Conservation (phyloP, 2,113 vertebrate species). For the Emydocephalus ijimae region DNA sequence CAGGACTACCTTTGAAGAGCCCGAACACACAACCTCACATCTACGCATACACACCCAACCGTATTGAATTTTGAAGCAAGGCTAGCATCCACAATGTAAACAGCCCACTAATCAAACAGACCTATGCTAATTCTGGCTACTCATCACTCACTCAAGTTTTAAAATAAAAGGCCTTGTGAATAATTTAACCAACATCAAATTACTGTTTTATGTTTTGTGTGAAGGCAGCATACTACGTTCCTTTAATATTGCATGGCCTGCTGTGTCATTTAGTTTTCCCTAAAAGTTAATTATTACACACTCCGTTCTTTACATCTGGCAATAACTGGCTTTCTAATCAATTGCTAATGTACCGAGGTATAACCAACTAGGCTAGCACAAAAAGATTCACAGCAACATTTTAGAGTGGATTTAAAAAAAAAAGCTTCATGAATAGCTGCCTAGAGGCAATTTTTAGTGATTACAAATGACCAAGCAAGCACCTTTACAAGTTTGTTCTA, state of each 20-base stretch:
- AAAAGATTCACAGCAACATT: not conserved
- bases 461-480: not conserved
- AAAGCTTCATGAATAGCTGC: not conserved
- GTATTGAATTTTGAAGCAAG: constrained; percentile 7
- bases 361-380: constrained; percentile 24
- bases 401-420: not conserved
- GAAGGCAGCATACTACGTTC: constrained; percentile 30
- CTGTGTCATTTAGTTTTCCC: constrained; percentile 40
- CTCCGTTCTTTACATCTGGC: constrained; percentile 46
- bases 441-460: not conserved
- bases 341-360: constrained; percentile 22
- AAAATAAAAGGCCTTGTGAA: constrained; percentile 50
- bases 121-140: constrained; percentile 40
- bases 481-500: not conserved
- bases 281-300: constrained; percentile 43
- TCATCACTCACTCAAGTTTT: constrained; percentile 54
- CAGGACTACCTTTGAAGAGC: not conserved
- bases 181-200: constrained; percentile 57
- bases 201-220: constrained; percentile 40
- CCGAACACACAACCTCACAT: not conserved
- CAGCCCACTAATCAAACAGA: constrained; percentile 46
- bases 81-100: constrained; percentile 39
- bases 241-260: constrained; percentile 49
- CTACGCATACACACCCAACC: not conserved
- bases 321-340: constrained; percentile 23